A percentile compares a stretch with the other conserved stretches of the same genome.
Conservation (phyloP, 2,888 invertebrate species). For the Neoscelio sp. region DNA sequence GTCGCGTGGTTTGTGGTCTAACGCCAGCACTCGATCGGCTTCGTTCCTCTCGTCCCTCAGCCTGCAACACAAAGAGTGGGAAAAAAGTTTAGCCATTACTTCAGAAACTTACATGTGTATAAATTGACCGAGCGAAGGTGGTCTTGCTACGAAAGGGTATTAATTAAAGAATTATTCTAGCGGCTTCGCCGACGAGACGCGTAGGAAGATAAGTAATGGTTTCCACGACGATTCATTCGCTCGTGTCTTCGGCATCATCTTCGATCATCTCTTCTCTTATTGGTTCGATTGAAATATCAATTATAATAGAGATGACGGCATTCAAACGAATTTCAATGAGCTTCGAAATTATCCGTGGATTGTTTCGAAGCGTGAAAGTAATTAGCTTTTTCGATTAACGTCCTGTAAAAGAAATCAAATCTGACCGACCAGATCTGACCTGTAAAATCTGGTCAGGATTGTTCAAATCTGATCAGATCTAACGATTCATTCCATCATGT, state of each 20-base stretch:
- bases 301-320: constrained; percentile 51
- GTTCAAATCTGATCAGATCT: too few species aligned
- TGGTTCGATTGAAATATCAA: constrained; percentile 68
- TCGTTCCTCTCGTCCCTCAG: constrained; percentile 94
- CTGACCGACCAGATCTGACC: too few species aligned
- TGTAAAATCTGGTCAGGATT: too few species aligned
- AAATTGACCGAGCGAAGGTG: constrained; percentile 66
- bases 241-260: constrained; percentile 64
- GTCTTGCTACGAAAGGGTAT: constrained; percentile 72
- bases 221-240: constrained; percentile 66
- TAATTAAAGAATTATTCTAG: constrained; percentile 81
- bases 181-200: constrained; percentile 72
- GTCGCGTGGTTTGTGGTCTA: constrained; percentile 93
- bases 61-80: constrained; percentile 86
- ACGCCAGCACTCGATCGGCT: constrained; percentile 91
- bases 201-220: constrained; percentile 80
- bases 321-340: neutral
- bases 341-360: constrained; percentile 4
- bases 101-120: constrained; percentile 61
- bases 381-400: too few species aligned
- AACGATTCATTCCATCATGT: too few species aligned
- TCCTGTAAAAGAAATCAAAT: too few species aligned
- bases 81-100: constrained; percentile 59
- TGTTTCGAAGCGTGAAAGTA: too few species aligned
- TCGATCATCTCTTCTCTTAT: constrained; percentile 59